Base-by-base conservation (phyloP, 37 sponge, comb jelly and placozoan genomes). In the Corticium candelabrum region DNA sequence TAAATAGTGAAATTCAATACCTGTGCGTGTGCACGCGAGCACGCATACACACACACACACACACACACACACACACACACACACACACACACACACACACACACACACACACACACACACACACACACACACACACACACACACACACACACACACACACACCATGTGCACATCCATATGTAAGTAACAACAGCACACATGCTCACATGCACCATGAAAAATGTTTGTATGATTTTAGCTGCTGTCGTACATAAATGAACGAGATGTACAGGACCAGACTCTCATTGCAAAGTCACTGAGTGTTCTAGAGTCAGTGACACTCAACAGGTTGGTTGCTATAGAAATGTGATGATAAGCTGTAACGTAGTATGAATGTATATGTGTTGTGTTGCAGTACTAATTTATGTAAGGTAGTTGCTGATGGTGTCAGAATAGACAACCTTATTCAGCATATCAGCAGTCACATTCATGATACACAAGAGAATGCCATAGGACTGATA, bases 261-360 rank as follows among this genome's bases (percentile, higher is more conserved):
- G 62, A 21, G 62, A 21, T n/a, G n/a, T n/a, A n/a, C n/a, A n/a
- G 21, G 62, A 21, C 62, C 15, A 50, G 62, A 50, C 11, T 50
- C 62, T 27, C 15, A 21, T 94, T 31, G 76, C 89, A 5, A 83
- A 76, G 40, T 76, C 82, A 38, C 76, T 90, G 62, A 68, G 76
- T 40, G 88, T 94, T 69, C 78, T 94, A 37, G 86, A 90, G 76
- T 88, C 84, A 0, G 82, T 88, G 5, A 37, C 90, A n/a, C 31
- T 81, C 34, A 94, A 84, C 68, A 85, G 86, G 67, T 11, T 71
- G 34, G 21, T 35, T 71, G 35, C 36, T 71, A 5, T 34, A 71
- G 36, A n/a, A 31, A 27, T 71, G 21, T 71, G n/a, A n/a, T 50
- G 62, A 50, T 27, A 50, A 50, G 62, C 11, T 50, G 62, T 21